A percentile compares a stretch with the other conserved stretches of the same genome.
phyloP scores from a whole-genome alignment of 1,140 invertebrate species.

The Meteorus sp. region DNA sequence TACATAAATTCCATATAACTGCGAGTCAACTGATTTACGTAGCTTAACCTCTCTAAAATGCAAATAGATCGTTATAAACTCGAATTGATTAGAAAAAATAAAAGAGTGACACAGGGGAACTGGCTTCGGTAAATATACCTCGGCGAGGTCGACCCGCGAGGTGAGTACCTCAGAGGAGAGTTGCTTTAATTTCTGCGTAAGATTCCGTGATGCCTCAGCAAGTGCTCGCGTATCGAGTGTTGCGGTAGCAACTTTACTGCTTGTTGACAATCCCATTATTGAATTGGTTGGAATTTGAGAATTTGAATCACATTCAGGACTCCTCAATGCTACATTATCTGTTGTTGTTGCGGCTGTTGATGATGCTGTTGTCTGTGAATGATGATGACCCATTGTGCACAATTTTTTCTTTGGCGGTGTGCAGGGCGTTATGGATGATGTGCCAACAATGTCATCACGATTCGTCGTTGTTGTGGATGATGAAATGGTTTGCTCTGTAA shows the following conservation, averaged over 20 bases:
- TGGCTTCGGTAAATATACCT: constrained; percentile 52
- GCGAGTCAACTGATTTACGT: no score
- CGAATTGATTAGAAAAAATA: background rate
- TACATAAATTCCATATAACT: no score
- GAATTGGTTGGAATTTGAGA: constrained; percentile 30
- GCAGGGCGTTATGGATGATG: constrained; percentile 24
- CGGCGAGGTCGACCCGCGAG: constrained; percentile 58
- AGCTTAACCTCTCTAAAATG: no score
- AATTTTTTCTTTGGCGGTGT: constrained; percentile 47
- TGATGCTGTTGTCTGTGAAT: constrained; percentile 19
- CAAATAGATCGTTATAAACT: no score
- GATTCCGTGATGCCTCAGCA: constrained; percentile 85
- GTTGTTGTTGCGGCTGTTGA: no score
- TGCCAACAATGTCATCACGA: no score
- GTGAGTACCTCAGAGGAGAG: constrained; percentile 86
- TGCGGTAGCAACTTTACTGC: constrained; percentile 43
- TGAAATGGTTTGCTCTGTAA: constrained; percentile 22
- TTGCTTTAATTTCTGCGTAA: constrained; percentile 88
- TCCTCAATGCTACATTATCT: no score
- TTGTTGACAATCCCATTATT: constrained; percentile 29
- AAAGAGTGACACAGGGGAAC: constrained; percentile 36
- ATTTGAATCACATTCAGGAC: constrained; percentile 20
- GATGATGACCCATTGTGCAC: constrained; percentile 42
- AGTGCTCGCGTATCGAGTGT: constrained; percentile 74
- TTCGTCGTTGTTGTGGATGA: constrained; percentile 22